These are phyloP conservation scores for Grammomys dolichurus DNA, from an alignment of 2,113 vertebrate genomes.

Conservation along the genomic window DNA sequence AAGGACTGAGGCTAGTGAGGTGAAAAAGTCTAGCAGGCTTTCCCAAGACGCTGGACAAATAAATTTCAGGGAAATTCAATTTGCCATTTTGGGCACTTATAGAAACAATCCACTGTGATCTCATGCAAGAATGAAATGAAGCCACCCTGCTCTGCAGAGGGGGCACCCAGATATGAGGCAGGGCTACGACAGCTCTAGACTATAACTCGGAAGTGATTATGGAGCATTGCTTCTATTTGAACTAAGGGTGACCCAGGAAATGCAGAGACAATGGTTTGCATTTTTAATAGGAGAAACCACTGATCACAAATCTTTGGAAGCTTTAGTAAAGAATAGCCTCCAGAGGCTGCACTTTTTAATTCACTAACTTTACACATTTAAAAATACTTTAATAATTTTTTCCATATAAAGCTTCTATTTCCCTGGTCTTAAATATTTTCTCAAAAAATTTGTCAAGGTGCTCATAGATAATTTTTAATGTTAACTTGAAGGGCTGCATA, in stretches of 20 bases:
- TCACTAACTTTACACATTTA: slow-evolving; percentile 49
- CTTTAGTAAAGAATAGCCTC: slow-evolving; percentile 47
- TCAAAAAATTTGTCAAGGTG: slow-evolving; percentile 27
- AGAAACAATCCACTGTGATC: background rate
- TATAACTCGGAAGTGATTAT: background rate
- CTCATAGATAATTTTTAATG: slow-evolving; percentile 52
- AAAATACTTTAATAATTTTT: slow-evolving; percentile 56
- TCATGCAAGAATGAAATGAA: background rate
- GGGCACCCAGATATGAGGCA: background rate
- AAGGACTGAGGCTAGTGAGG: background rate
- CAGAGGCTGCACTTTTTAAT: background rate
- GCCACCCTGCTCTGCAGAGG: background rate
- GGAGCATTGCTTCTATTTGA: slow-evolving; percentile 37
- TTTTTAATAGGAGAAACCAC: slow-evolving; percentile 28
- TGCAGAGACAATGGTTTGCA: slow-evolving; percentile 54
- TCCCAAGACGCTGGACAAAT: background rate
- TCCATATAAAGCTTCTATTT: slow-evolving; percentile 49
- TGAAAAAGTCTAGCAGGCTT: slow-evolving; percentile 26
- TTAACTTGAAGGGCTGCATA: slow-evolving; percentile 23
- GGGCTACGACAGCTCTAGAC: background rate
- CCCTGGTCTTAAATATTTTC: slow-evolving; percentile 63
- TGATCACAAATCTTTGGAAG: background rate
- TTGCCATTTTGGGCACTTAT: background rate
- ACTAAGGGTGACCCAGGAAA: slow-evolving; percentile 10
- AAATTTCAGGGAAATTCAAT: background rate